phyloP scores from a whole-genome alignment of 2,797 vertebrate species.

The Paratrypauchen microcephalus region DNA sequence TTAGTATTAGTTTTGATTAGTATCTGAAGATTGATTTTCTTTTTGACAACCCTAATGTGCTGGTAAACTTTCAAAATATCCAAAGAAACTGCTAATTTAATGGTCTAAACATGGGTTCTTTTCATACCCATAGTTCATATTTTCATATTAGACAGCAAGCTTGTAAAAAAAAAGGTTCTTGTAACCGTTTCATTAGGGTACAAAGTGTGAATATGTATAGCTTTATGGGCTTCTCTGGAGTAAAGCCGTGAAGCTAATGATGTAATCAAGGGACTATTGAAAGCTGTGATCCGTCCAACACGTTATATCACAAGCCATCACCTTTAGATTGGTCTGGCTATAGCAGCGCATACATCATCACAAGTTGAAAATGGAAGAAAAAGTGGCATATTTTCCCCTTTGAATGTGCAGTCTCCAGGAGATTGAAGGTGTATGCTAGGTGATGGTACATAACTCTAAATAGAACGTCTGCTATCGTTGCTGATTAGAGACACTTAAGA shows the following conservation, averaged over 20 bases:
- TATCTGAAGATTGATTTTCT: too few species aligned
- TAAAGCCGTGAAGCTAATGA: not conserved
- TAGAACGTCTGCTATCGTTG: not conserved
- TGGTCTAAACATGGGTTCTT: too few species aligned
- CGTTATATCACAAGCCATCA: conserved; percentile 29
- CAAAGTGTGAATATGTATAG: too few species aligned
- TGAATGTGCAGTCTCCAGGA: conserved; percentile 16
- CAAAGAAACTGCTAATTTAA: too few species aligned
- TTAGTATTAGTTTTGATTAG: too few species aligned
- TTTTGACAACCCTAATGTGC: too few species aligned
- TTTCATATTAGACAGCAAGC: too few species aligned
- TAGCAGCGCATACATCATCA: conserved; percentile 42
- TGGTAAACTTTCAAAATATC: too few species aligned
- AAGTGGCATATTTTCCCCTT: conserved; percentile 15
- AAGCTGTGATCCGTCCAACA: conserved; percentile 11
- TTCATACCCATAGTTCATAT: too few species aligned
- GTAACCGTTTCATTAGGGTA: too few species aligned
- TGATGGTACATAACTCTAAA: not conserved
- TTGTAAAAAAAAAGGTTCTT: too few species aligned
- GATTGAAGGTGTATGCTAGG: conserved; percentile 20
- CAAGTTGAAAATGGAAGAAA: conserved; percentile 34
- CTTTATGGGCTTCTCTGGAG: too few species aligned
- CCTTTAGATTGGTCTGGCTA: conserved; percentile 43
- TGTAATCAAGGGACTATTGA: not conserved
- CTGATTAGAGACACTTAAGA: not conserved